Evolutionary conservation across 2,113 vertebrate genomes (phyloP).

Genomic region (Limnothrissa miodon): DNA sequence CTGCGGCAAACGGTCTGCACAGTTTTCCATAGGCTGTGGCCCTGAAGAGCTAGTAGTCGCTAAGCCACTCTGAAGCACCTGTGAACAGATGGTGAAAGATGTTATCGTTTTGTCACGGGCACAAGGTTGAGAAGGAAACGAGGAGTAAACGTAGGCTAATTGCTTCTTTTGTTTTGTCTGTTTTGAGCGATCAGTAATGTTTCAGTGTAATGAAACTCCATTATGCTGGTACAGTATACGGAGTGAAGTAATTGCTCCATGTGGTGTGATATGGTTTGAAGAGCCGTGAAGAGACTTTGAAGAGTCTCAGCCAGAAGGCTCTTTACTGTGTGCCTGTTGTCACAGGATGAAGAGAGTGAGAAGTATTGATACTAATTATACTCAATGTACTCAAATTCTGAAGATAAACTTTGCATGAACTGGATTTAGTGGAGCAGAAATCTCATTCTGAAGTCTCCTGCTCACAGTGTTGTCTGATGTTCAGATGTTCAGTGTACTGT

Average conservation of each 20-base stretch:
- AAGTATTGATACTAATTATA: neutral
- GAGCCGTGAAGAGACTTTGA: neutral
- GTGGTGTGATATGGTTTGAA: neutral
- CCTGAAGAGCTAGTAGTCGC: neutral
- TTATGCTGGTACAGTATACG: neutral
- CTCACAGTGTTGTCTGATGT: neutral
- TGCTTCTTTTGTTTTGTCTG: neutral
- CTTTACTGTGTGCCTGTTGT: neutral
- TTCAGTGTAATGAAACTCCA: neutral
- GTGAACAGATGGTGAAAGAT: neutral
- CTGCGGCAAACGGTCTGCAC: neutral
- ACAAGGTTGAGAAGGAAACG: neutral
- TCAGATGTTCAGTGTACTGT: no score
- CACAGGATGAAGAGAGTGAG: neutral
- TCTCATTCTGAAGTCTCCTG: neutral
- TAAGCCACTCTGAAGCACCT: neutral
- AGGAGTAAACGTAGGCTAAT: neutral
- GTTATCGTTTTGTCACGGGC: neutral
- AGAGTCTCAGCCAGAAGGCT: neutral
- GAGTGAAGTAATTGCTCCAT: neutral
- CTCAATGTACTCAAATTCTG: neutral
- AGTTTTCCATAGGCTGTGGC: neutral
- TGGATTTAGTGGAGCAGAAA: neutral
- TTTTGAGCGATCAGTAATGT: neutral
- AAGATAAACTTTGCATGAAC: neutral